Evolutionary conservation across 2,113 vertebrate species (phyloP).

Genomic region (Climacteris rufus): DNA sequence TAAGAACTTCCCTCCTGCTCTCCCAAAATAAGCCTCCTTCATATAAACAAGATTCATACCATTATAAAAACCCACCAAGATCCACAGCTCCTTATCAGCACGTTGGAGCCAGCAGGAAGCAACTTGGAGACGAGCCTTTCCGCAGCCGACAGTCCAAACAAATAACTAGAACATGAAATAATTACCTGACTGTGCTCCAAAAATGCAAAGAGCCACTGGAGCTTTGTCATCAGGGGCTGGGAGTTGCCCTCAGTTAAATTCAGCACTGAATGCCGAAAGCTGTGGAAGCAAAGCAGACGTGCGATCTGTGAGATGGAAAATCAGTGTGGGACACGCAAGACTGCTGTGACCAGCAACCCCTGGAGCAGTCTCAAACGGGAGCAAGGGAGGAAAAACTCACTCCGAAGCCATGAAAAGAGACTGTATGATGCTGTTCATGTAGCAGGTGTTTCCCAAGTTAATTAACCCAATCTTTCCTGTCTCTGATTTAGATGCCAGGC

Average conservation of each 20-base stretch:
- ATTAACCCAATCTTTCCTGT: conserved; percentile 82
- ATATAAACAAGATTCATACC: not conserved
- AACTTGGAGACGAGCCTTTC: conserved; percentile 57
- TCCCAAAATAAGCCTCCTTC: not conserved
- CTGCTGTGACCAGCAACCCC: not conserved
- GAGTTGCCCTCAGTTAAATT: conserved; percentile 76
- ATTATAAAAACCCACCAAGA: conserved; percentile 14
- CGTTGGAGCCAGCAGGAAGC: not conserved
- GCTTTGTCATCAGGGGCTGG: conserved; percentile 81
- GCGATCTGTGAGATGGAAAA: not conserved
- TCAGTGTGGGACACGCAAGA: accelerated
- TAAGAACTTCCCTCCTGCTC: not conserved
- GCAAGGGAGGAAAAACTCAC: conserved; percentile 64
- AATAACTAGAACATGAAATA: conserved; percentile 55
- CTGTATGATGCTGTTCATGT: conserved; percentile 84
- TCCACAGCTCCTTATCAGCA: conserved; percentile 25
- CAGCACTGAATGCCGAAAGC: conserved; percentile 80
- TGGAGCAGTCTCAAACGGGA: not conserved
- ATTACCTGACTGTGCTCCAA: conserved; percentile 84
- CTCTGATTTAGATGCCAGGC: conserved; percentile 78
- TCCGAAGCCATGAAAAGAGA: conserved; percentile 83
- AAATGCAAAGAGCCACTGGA: conserved; percentile 83
- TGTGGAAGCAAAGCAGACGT: conserved; percentile 40
- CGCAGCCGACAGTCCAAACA: conserved; percentile 50
- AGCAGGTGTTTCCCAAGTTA: conserved; percentile 84